Evolutionary conservation across 2,797 vertebrate genomes (phyloP).

Genomic region (Pristis pectinata): DNA sequence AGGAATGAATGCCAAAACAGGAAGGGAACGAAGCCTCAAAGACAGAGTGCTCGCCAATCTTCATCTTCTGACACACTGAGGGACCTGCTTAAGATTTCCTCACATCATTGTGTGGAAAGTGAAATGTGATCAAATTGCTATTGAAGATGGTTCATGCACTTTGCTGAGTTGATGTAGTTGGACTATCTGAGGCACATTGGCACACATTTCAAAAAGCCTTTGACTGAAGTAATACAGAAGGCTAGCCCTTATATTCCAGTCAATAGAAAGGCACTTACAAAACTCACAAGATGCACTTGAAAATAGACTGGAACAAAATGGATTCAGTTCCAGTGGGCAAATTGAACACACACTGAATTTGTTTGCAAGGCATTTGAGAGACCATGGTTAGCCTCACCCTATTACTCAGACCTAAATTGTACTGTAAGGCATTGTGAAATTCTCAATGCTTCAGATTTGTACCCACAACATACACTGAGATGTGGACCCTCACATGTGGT

Average conservation of each 20-base stretch:
- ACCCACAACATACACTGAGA: neutral
- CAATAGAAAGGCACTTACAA: neutral
- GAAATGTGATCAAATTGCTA: neutral
- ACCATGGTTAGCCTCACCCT: neutral
- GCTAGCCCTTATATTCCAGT: neutral
- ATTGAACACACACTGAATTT: neutral
- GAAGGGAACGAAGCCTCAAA: neutral
- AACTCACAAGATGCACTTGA: neutral
- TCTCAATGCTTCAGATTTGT: neutral
- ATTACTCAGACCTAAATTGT: neutral
- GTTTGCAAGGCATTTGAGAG: neutral
- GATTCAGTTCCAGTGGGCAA: neutral
- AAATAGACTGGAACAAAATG: neutral
- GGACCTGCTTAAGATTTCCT: neutral
- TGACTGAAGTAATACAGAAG: neutral
- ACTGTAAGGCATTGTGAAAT: neutral
- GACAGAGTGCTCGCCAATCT: neutral
- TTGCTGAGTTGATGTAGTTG: neutral
- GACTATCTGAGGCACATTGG: neutral
- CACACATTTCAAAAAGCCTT: neutral
- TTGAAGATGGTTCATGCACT: neutral
- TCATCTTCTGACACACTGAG: neutral
- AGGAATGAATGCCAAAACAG: neutral
- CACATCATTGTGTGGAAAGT: neutral
- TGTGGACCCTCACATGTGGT: neutral